These are phyloP conservation scores for Ormyrus labotus DNA, from an alignment of 2,888 invertebrate species.

Conservation along the genomic window DNA sequence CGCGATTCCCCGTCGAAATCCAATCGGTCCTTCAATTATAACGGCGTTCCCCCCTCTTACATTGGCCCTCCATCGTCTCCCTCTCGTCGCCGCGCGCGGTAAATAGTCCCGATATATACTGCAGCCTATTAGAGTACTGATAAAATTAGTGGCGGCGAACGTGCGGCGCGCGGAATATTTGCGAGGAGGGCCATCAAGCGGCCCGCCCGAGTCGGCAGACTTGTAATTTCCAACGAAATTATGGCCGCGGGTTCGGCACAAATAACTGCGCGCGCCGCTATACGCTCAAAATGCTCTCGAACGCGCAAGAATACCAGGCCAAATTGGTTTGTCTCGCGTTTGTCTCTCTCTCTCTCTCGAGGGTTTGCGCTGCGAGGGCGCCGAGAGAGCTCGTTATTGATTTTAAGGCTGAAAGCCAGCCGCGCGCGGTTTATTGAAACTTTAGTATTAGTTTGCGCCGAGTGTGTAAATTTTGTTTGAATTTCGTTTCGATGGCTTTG, in stretches of 20 bases:
- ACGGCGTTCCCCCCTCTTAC: neutral
- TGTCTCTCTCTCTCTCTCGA: neutral
- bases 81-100: neutral
- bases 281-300: neutral
- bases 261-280: no score
- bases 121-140: slow-evolving; percentile 26
- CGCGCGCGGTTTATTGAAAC: no score
- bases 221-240: slow-evolving; percentile 39
- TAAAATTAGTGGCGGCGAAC: slow-evolving; percentile 32
- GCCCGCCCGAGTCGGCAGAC: neutral
- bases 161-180: slow-evolving; percentile 10
- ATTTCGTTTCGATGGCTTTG: no score
- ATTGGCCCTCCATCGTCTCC: neutral
- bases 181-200: neutral
- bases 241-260: neutral
- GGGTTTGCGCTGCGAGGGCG: neutral
- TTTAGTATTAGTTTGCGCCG: no score
- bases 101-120: neutral
- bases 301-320: neutral
- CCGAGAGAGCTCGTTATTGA: no score
- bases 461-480: no score
- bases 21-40: slow-evolving; percentile 21
- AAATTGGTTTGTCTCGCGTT: slow-evolving; percentile 32
- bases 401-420: no score
- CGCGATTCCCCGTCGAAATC: slow-evolving; percentile 25